Evolutionary conservation across 2,797 vertebrate species (phyloP).

Genomic region (Pogonophryne albipinna): DNA sequence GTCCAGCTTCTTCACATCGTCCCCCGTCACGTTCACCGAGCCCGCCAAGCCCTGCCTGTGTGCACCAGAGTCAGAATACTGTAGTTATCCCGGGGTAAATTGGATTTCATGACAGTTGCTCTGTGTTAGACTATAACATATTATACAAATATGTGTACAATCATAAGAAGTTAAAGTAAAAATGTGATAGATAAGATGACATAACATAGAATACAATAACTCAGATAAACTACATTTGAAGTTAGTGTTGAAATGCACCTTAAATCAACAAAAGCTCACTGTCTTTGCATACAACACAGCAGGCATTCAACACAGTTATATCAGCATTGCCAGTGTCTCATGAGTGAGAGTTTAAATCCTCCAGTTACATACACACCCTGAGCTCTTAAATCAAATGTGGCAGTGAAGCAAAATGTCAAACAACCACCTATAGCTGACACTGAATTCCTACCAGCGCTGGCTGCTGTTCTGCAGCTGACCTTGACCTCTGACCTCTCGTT

Average conservation of each 20-base stretch:
- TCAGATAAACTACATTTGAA: too few relatives aligned
- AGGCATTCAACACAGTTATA: background rate
- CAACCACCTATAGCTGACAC: background rate
- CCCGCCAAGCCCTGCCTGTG: conserved; percentile 89
- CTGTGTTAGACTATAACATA: too few relatives aligned
- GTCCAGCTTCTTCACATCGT: conserved; percentile 97
- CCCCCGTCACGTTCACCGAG: conserved; percentile 93
- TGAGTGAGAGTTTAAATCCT: conserved; percentile 1
- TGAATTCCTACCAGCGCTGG: conserved; percentile 1
- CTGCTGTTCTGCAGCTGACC: conserved; percentile 6
- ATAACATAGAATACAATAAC: too few relatives aligned
- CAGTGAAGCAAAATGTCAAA: conserved; percentile 29
- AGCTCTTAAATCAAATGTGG: background rate
- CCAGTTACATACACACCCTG: background rate
- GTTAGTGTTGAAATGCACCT: conserved; percentile 21
- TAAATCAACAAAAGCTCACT: background rate
- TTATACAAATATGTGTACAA: too few relatives aligned
- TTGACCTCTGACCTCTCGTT: conserved; percentile 47
- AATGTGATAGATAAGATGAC: too few relatives aligned
- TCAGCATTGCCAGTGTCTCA: background rate
- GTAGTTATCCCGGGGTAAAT: too few relatives aligned
- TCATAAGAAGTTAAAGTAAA: too few relatives aligned
- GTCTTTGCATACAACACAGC: background rate
- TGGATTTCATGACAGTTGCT: too few relatives aligned
- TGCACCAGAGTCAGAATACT: background rate